Evolutionary conservation across 1,140 invertebrate genomes (phyloP).

Genomic region (Meloidogyne hapla): DNA sequence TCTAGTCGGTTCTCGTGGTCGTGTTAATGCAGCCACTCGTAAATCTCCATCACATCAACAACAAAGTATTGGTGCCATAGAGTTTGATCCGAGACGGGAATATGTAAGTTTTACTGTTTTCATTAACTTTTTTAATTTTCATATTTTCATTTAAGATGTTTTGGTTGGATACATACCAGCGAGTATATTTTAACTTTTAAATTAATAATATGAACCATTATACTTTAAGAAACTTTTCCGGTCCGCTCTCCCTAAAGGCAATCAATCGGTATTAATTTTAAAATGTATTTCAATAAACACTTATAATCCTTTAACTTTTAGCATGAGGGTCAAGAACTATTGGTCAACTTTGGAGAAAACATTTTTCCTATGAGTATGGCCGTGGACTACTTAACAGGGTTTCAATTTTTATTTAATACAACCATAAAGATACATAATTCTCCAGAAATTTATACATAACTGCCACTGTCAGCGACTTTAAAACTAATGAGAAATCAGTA

Average conservation of each 20-base stretch:
- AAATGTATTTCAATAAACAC: neutral
- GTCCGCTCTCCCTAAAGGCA: conserved; percentile 58
- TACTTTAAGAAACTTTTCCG: conserved; percentile 41
- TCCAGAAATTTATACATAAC: conserved; percentile 54
- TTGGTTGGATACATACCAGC: conserved; percentile 56
- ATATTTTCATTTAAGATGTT: conserved; percentile 45
- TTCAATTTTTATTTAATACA: conserved; percentile 9
- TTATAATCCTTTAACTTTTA: neutral
- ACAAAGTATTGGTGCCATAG: conserved; percentile 56
- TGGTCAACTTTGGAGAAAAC: conserved; percentile 53
- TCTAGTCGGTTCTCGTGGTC: conserved; percentile 48
- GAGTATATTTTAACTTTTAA: neutral
- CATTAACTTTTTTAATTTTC: too few relatives aligned
- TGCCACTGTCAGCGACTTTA: conserved; percentile 38
- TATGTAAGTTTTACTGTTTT: conserved; percentile 18
- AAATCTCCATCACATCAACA: conserved; percentile 28
- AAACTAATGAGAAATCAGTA: conserved; percentile 13
- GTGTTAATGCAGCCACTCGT: conserved; percentile 52
- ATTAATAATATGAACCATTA: neutral
- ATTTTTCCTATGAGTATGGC: conserved; percentile 51
- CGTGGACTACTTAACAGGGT: conserved; percentile 60
- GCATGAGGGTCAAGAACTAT: conserved; percentile 59
- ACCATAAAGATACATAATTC: neutral
- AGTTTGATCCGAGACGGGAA: conserved; percentile 57
- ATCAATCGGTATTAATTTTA: conserved; percentile 46